Base-by-base conservation (phyloP, 1,140 invertebrate species). In the Pogonomyrmex californicus region DNA sequence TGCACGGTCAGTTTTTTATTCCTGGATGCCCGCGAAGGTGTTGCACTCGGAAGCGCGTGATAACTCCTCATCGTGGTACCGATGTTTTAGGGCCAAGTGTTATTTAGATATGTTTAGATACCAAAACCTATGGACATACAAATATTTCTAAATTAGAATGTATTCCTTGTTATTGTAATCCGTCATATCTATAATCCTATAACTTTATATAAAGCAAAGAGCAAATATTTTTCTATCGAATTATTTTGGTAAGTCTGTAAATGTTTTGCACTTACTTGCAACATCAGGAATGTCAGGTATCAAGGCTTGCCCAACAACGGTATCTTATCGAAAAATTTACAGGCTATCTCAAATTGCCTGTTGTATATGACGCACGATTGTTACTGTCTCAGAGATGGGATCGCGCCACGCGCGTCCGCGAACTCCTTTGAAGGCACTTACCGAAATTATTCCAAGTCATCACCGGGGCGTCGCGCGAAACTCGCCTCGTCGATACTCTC, bases 361-460 rank as follows among this genome's bases (percentile, higher is more conserved):
- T 81, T 81, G 51, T 71, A 58, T 54, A 58, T 54, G 66, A 73
- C 23, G 5, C 38, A 54, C 23, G 30, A 58, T 71, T 73, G 41
- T 82, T 73, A 82, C 58, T 81, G 36, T 54, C 63, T 71, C 38
- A 36, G 14, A 23, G 30, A 54, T 23, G 44, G 9, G 10, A 17
- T 14, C 6, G 36, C 62, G 54, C 41, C 30, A 14, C 65, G 30
- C 36, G 38, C 65, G 49, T 51, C 60, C 12, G 66, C 10, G 30
- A 47, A 23, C 33, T 23, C 44, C n/a, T 54, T 70, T 60, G 10
- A 58, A 14, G 78, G 36, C 41, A 68, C 17, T 36, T 38, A 30
- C 47, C 47, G 41, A 47, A 82, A 70, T 82, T 71, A 82, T 82
- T 7, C 17, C 65, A 3, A 83, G 56, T 83, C 44, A 83, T 83